Percentiles rank a stretch among this genome's conserved stretches.
These are phyloP conservation scores for Aleiodes sp. DNA, from an alignment of 1,140 invertebrate genomes.

Conservation along the genomic window DNA sequence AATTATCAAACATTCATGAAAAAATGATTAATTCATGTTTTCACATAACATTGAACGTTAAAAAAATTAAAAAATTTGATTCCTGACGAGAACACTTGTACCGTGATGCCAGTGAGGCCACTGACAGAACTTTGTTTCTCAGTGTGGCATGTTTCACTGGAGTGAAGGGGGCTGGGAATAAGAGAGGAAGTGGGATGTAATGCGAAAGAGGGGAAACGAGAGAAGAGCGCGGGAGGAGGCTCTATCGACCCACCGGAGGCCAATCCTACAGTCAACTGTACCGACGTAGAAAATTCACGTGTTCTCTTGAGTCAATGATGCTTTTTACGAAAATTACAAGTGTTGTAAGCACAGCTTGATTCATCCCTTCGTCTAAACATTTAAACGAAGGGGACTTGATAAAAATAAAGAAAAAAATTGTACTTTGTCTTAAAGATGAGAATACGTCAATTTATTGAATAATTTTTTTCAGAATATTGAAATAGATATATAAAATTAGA, in stretches of 20 bases:
- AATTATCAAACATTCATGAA: too few relatives aligned
- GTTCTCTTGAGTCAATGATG: too few relatives aligned
- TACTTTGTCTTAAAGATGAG: too few relatives aligned
- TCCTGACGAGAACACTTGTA: background rate
- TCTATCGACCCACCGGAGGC: slow-evolving; percentile 15
- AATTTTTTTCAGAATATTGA: too few relatives aligned
- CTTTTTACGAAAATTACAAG: background rate
- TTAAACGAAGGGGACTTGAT: too few relatives aligned
- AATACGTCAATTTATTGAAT: too few relatives aligned
- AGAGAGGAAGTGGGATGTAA: slow-evolving; percentile 9
- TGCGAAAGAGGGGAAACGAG: slow-evolving; percentile 1
- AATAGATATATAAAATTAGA: too few relatives aligned
- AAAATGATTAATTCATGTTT: too few relatives aligned
- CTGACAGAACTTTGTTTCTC: background rate
- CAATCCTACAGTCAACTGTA: background rate
- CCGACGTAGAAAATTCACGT: slow-evolving; percentile 1
- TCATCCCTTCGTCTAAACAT: background rate
- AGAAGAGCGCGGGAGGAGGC: slow-evolving; percentile 8
- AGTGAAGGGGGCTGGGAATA: background rate
- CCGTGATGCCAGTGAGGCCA: background rate
- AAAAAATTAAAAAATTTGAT: too few relatives aligned
- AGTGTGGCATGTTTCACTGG: background rate
- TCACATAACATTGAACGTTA: too few relatives aligned
- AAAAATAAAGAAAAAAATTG: too few relatives aligned
- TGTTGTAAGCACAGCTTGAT: background rate